phyloP scores from a whole-genome alignment of 2,888 invertebrate genomes.

The Phaonia tiefii region DNA sequence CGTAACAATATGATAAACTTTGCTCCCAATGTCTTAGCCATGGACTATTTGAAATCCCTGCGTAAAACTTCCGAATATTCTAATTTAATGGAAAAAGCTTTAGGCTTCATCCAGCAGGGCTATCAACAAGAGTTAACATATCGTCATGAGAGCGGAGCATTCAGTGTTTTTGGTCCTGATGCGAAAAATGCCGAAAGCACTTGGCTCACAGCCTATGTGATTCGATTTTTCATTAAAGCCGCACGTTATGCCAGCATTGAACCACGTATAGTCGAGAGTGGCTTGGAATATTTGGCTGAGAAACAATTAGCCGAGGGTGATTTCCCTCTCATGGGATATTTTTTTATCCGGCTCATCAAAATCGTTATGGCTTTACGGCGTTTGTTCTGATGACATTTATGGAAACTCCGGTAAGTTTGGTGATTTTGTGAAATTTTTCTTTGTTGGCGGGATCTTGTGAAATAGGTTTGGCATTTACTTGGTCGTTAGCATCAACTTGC shows the following conservation, averaged over 20 bases:
- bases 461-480: no score
- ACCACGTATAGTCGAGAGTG: conserved; percentile 16
- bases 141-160: conserved; percentile 86
- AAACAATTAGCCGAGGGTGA: conserved; percentile 43
- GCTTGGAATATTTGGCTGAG: conserved; percentile 37
- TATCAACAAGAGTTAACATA: conserved; percentile 88
- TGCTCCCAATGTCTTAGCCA: conserved; percentile 84
- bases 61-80: conserved; percentile 68
- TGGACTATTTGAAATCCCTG: conserved; percentile 83
- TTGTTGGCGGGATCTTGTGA: no score
- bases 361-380: conserved; percentile 88
- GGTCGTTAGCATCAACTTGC: no score
- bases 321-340: conserved; percentile 81
- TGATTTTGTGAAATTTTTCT: no score
- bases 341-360: conserved; percentile 82
- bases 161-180: conserved; percentile 86
- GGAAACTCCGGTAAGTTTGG: conserved; percentile 82
- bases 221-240: conserved; percentile 88
- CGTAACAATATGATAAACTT: conserved; percentile 85
- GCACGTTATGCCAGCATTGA: conserved; percentile 83
- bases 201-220: conserved; percentile 92
- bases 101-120: conserved; percentile 81
- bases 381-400: conserved; percentile 87
- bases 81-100: conserved; percentile 80
- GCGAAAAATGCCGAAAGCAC: conserved; percentile 84